Base-by-base conservation (phyloP, 2,888 invertebrate genomes). In the Alitta virens region DNA sequence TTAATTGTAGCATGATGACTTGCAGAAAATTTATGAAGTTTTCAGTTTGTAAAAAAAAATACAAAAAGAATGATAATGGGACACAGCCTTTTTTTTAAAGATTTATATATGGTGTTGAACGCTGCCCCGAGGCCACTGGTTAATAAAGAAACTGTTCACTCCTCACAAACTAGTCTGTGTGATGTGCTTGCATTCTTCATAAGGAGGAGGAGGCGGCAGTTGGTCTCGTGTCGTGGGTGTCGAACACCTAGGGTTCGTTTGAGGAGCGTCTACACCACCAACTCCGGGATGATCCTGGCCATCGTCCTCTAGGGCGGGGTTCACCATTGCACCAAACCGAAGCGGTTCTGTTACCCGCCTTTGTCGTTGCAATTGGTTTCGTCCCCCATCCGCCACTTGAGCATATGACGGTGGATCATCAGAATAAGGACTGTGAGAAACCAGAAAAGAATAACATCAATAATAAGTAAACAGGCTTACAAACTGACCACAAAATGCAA, bases 291-390 rank as follows among this genome's bases (percentile, higher is more conserved):
- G n/a, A n/a, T 23, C 24, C 42, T 18, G 43, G 9, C 12, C n/a
- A 7, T 54, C 60, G 7, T 60, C 54, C 3, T 54, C 60, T 1
- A 63, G 56, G 18, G 60, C 63, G 26, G 63, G 63, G 60, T 63
- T 63, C 14, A 18, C 40, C 2, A 63, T 40, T 51, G 60, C 60
- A 54, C 61, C 49, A 43, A 53, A 50, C 33, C 25, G 25, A 52
- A 24, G 42, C 25, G 5, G 43, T 38, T 23, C 24, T 2, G 27
- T 2, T 7, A 7, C 24, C 5, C 16, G 2, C 12, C 51, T 3
- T 9, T 33, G 33, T 7, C n/a, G n/a, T n/a, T 18, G n/a, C n/a
- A 7, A 7, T 16, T n/a, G 21, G 46, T 21, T 12, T 7, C 3
- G 46, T 7, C 3, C 21, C 9, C 18, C 46, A 5, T 26, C 40